phyloP scores from a whole-genome alignment of 1,140 invertebrate genomes.

The Ectropis grisescens region DNA sequence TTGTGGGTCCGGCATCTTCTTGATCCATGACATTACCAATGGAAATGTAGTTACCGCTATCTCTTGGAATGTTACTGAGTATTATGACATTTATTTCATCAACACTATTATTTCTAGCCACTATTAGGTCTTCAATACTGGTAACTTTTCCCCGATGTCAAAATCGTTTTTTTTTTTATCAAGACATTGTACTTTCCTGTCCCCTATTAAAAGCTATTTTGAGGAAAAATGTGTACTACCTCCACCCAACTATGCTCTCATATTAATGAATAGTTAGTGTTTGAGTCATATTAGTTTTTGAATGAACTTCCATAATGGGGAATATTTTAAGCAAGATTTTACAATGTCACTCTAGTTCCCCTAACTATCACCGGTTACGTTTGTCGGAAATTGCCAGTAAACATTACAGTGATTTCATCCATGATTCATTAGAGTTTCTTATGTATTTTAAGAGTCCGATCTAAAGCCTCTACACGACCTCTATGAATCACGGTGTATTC shows the following conservation, averaged over 20 bases:
- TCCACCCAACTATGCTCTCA: constrained; percentile 4
- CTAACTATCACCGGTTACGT: constrained; percentile 45
- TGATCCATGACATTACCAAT: constrained; percentile 18
- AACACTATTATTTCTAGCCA: constrained; percentile 22
- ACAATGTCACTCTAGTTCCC: constrained; percentile 24
- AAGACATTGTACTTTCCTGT: too few species aligned
- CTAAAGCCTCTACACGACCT: too few species aligned
- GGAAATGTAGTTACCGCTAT: constrained; percentile 13
- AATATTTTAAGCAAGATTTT: constrained; percentile 12
- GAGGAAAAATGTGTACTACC: constrained; percentile 11
- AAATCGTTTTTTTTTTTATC: too few species aligned
- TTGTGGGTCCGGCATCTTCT: constrained; percentile 16
- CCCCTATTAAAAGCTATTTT: too few species aligned
- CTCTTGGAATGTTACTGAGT: constrained; percentile 14
- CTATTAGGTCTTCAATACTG: constrained; percentile 16
- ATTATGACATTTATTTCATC: constrained; percentile 10
- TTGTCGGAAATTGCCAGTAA: constrained; percentile 53
- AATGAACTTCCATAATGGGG: constrained; percentile 1
- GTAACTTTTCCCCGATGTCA: constrained; percentile 13
- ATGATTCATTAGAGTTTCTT: constrained; percentile 4
- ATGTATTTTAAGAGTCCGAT: constrained; percentile 45
- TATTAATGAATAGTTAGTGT: constrained; percentile 5
- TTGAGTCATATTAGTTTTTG: constrained; percentile 7
- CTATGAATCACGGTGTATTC: too few species aligned
- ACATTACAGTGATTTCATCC: constrained; percentile 16